These are phyloP conservation scores for Prionailurus bengalensis DNA, from an alignment of 2,113 vertebrate species.

Conservation along the genomic window DNA sequence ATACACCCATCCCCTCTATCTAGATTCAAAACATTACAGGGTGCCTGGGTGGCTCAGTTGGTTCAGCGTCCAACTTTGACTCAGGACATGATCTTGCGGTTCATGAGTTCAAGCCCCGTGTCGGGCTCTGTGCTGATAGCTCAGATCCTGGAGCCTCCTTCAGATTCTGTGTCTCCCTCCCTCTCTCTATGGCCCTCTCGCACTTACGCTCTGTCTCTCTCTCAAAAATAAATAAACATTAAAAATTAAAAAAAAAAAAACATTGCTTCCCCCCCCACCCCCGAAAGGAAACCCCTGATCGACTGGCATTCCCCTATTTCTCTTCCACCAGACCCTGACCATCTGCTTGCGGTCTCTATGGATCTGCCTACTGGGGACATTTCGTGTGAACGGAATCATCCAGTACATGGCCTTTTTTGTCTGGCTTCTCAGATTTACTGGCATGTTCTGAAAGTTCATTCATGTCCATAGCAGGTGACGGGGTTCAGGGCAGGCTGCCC, in stretches of 20 bases:
- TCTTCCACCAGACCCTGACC: background rate
- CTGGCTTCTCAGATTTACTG: background rate
- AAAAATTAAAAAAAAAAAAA: too few species aligned
- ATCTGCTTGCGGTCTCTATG: background rate
- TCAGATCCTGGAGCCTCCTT: too few species aligned
- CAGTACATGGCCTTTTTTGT: background rate
- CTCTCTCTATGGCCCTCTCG: too few species aligned
- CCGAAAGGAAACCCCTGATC: background rate
- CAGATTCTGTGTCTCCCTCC: too few species aligned
- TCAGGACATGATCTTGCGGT: too few species aligned
- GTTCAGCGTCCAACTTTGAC: too few species aligned
- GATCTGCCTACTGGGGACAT: background rate
- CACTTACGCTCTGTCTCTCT: too few species aligned
- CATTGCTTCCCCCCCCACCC: too few species aligned
- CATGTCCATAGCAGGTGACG: background rate
- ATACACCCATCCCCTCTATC: fast-evolving
- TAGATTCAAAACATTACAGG: background rate
- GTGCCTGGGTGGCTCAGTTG: too few species aligned
- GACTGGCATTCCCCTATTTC: background rate
- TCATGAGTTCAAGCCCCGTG: too few species aligned
- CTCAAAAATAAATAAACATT: too few species aligned
- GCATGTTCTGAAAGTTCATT: background rate
- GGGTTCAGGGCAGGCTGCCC: background rate
- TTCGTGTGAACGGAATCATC: background rate
- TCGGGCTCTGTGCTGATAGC: too few species aligned